A percentile compares a stretch with the other conserved stretches of the same genome.
Evolutionary conservation across 2,888 invertebrate genomes (phyloP).

Genomic region (Furcula furcula): DNA sequence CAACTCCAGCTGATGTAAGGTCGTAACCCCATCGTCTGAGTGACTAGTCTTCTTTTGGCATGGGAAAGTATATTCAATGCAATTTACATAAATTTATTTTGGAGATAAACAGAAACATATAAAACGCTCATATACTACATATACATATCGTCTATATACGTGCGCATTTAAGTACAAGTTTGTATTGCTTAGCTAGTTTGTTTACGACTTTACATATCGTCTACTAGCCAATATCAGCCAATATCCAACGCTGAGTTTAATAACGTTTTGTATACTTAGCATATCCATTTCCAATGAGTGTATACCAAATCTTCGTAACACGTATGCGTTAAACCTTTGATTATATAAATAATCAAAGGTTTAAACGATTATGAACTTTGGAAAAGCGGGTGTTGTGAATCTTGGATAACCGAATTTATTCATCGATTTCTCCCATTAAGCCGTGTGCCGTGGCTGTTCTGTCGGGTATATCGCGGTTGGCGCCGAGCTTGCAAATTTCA

Average conservation of each 20-base stretch:
- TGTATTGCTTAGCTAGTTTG: no score
- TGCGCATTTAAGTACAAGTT: no score
- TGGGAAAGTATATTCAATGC: slow-evolving; percentile 8
- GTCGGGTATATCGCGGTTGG: slow-evolving; percentile 36
- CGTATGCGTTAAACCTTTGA: slow-evolving; percentile 20
- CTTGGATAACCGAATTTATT: slow-evolving; percentile 49
- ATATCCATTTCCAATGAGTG: no score
- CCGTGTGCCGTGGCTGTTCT: slow-evolving; percentile 33
- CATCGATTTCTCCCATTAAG: slow-evolving; percentile 56
- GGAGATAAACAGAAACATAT: slow-evolving; percentile 15
- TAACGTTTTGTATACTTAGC: no score
- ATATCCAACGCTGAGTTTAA: no score
- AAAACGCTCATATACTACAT: slow-evolving; percentile 1
- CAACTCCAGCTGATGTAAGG: slow-evolving; percentile 3
- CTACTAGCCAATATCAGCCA: no score
- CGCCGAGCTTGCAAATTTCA: slow-evolving; percentile 58
- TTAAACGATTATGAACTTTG: slow-evolving; percentile 36
- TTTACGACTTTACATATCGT: no score
- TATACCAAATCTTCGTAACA: no score
- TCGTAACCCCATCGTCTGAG: slow-evolving; percentile 6
- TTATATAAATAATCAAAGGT: slow-evolving; percentile 24
- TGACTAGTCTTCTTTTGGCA: slow-evolving; percentile 17
- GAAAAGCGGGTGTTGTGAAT: slow-evolving; percentile 24
- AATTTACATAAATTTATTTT: slow-evolving; percentile 15
- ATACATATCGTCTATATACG: no score